A percentile compares a stretch with the other conserved stretches of the same genome.
Evolutionary conservation across 1,140 invertebrate species (phyloP).

Genomic region (Eueides isabella): DNA sequence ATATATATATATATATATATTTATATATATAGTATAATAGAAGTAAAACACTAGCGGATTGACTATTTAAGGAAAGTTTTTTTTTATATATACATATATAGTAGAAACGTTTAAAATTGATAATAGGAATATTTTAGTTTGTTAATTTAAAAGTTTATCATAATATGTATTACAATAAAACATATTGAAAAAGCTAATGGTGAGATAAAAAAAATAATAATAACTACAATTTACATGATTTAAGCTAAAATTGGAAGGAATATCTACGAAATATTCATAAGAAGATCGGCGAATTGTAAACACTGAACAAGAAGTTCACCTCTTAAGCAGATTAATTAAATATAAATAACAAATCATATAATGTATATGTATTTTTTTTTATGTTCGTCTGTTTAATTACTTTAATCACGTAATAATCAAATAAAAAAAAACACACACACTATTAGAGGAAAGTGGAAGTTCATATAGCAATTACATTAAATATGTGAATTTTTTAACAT

Average conservation of each 20-base stretch:
- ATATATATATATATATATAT: no score
- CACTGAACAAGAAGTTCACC: background rate
- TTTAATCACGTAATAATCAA: background rate
- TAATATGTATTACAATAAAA: background rate
- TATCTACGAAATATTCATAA: background rate
- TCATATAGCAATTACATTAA: background rate
- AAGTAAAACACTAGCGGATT: no score
- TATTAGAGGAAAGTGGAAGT: background rate
- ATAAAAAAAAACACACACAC: background rate
- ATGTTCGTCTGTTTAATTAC: no score
- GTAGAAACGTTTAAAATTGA: background rate
- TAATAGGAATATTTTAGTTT: background rate
- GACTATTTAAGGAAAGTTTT: no score
- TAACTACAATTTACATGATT: background rate
- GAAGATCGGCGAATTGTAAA: background rate
- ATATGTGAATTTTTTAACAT: background rate
- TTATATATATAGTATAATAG: no score
- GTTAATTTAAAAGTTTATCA: background rate
- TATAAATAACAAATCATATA: no score
- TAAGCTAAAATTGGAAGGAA: slow-evolving; percentile 1
- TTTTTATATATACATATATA: background rate
- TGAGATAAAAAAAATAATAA: background rate
- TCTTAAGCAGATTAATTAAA: background rate
- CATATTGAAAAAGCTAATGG: background rate
- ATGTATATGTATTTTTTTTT: no score